These are phyloP conservation scores for Chelmon rostratus DNA, from an alignment of 2,797 vertebrate genomes.

Conservation along the genomic window DNA sequence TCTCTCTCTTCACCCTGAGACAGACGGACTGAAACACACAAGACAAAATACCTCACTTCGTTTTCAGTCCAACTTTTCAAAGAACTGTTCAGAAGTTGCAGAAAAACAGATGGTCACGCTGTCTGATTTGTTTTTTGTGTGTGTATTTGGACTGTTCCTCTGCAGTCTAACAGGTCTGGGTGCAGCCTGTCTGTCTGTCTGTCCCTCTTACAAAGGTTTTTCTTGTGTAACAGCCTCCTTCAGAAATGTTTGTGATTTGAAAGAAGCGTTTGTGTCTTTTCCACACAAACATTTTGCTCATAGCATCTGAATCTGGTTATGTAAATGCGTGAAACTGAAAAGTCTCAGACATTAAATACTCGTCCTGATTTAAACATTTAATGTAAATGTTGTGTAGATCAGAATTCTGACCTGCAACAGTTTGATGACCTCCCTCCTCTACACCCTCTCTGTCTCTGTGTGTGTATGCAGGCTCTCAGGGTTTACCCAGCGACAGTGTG, in stretches of 20 bases:
- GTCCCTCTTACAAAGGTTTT: background rate
- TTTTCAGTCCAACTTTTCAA: background rate
- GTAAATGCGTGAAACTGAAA: constrained; percentile 21
- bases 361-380: background rate
- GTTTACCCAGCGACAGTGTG: constrained; percentile 92
- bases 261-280: background rate
- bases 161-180: background rate
- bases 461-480: constrained; percentile 87
- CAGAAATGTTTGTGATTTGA: constrained; percentile 28
- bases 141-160: background rate
- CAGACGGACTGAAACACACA: background rate
- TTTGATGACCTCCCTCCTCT: background rate
- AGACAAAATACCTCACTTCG: background rate
- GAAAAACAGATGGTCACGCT: too few species aligned
- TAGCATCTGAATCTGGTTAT: constrained; percentile 5
- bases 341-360: background rate
- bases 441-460: background rate
- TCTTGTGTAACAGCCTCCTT: constrained; percentile 10
- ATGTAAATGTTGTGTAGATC: background rate
- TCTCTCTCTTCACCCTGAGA: background rate
- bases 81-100: background rate
- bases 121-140: too few species aligned
- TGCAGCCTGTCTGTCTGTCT: background rate
- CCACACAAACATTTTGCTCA: constrained; percentile 6
- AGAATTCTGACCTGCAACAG: background rate